Evolutionary conservation across 1,140 invertebrate species (phyloP).

Genomic region (Euura lappo): DNA sequence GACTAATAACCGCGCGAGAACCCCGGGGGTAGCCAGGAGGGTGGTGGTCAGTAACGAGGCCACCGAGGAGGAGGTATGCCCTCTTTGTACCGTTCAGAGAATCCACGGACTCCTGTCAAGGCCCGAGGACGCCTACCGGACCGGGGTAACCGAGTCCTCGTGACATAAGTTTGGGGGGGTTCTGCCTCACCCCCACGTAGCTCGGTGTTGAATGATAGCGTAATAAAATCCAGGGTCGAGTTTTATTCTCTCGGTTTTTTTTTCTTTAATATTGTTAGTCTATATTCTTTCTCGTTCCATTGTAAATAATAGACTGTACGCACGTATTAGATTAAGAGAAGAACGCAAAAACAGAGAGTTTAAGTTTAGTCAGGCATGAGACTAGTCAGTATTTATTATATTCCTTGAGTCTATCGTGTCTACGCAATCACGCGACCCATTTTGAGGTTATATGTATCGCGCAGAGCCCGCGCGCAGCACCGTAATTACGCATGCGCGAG

Average conservation of each 20-base stretch:
- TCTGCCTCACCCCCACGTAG: no score
- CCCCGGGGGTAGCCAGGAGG: conserved; percentile 29
- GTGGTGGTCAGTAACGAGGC: conserved; percentile 26
- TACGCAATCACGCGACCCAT: not conserved
- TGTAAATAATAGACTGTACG: no score
- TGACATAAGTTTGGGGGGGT: not conserved
- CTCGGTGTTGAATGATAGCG: no score
- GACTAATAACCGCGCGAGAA: conserved; percentile 22
- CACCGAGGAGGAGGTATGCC: conserved; percentile 50
- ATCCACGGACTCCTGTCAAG: conserved; percentile 49
- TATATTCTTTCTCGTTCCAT: no score
- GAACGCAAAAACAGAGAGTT: no score
- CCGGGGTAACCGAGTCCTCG: not conserved
- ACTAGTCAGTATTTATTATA: conserved; percentile 45
- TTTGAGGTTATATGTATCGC: not conserved
- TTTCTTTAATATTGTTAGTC: no score
- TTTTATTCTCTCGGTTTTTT: no score
- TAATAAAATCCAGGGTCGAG: no score
- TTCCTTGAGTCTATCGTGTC: conserved; percentile 18
- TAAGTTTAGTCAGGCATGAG: conserved; percentile 11
- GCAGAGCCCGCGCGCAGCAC: no score
- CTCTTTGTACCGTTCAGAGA: conserved; percentile 53
- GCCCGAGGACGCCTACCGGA: conserved; percentile 45
- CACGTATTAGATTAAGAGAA: no score
- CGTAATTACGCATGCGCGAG: not conserved